Evolutionary conservation across 2,888 invertebrate genomes (phyloP).

Genomic region (Chrysomela aeneicollis): DNA sequence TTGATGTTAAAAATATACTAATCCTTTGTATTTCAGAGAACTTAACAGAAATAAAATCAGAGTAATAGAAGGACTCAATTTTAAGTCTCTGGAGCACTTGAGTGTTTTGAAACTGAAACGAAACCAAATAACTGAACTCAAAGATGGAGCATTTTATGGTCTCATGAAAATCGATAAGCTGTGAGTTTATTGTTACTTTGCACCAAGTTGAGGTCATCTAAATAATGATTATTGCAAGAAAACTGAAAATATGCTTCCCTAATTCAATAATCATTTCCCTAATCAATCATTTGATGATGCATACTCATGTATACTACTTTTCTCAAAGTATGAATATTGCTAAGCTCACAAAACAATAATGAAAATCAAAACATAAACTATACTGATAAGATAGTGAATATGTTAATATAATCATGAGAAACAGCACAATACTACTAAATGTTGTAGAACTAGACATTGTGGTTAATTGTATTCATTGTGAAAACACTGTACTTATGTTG

Average conservation of each 20-base stretch:
- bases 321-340: too few species aligned
- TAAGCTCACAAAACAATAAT: too few species aligned
- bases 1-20: background rate
- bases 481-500: too few species aligned
- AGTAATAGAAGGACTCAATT: conserved; percentile 82
- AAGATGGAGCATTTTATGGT: conserved; percentile 91
- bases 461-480: too few species aligned
- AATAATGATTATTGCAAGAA: background rate
- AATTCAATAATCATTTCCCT: too few species aligned
- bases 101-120: conserved; percentile 79
- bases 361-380: too few species aligned
- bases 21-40: conserved; percentile 67
- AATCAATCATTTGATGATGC: too few species aligned
- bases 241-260: background rate
- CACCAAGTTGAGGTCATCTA: background rate
- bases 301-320: too few species aligned
- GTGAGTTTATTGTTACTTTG: conserved; percentile 54
- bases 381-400: too few species aligned
- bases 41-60: conserved; percentile 84
- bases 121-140: conserved; percentile 80
- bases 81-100: conserved; percentile 78
- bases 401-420: too few species aligned
- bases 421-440: too few species aligned
- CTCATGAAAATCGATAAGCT: conserved; percentile 76
- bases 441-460: too few species aligned